Evolutionary conservation across 2,113 vertebrate genomes (phyloP), one percentile per base, ranked within the genome.

Genomic region (Caloenas nicobarica): DNA sequence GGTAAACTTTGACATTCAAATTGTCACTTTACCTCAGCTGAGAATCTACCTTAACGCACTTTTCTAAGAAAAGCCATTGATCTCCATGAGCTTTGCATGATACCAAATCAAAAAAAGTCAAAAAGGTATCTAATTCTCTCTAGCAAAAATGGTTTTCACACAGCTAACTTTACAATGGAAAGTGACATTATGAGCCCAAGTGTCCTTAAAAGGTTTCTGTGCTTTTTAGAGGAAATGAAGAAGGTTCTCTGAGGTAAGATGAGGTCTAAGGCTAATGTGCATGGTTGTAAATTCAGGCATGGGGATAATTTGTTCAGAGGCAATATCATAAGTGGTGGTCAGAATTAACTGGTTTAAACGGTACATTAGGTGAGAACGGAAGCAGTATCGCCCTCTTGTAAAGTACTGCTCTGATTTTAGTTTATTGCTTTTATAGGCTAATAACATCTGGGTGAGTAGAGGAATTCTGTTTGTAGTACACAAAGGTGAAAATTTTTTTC

Each of bases 181-280:
- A 90, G 10, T 40, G n/a, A 33, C n/a, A 68, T 58, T 73, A 40
- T 36, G 80, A 86, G 31, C 13, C 53, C 13, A 76, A 76, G 7
- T 25, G 21, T 90, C 56, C 80, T 93, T 90, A 61, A 89, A 81
- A 88, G 23, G 61, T 70, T 93, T 84, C 19, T 46, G 13, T 74
- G 46, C 28, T 50, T 89, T 78, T 70, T 62, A 74, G 36, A 66
- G 31, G 69, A 91, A 88, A 91, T 74, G 7, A 90, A 84, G 58
- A 87, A 84, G 51, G 72, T 86, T 91, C 58, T 93, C 46, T 38
- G 25, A 86, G 40, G 68, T 84, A 91, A 94, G 70, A 57, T 40
- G 56, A 94, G 23, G 86, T 91, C 65, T 83, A 83, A 92, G 48
- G 77, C 57, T 95, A 94, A 88, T 96, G 88, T 81, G 51, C 34